phyloP scores from a whole-genome alignment of 2,888 invertebrate species.

The Leptopilina myrica region DNA sequence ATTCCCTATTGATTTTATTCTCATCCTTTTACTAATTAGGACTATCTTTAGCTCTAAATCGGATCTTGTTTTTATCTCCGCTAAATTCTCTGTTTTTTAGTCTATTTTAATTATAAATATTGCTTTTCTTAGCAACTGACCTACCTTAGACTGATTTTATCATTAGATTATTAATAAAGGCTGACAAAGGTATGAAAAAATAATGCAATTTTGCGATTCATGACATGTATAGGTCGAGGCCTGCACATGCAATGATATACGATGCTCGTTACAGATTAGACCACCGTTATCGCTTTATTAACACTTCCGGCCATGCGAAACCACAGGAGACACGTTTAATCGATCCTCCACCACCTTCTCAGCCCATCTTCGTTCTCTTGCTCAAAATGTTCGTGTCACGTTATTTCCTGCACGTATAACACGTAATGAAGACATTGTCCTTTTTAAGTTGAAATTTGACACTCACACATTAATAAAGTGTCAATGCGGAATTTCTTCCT shows the following conservation, averaged over 20 bases:
- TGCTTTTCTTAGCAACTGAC: no score
- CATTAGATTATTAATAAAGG: neutral
- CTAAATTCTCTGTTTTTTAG: no score
- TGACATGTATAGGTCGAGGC: conserved; percentile 21
- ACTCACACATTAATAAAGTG: neutral
- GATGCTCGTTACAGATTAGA: conserved; percentile 40
- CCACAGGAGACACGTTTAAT: conserved; percentile 40
- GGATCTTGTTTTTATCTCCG: no score
- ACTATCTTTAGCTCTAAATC: no score
- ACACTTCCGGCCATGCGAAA: conserved; percentile 41
- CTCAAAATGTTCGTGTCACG: conserved; percentile 36
- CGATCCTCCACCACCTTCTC: conserved; percentile 15
- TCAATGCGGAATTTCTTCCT: conserved; percentile 6
- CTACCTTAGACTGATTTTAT: no score
- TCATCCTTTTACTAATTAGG: no score
- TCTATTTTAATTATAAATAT: no score
- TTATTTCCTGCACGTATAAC: conserved; percentile 37
- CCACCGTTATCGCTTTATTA: conserved; percentile 40
- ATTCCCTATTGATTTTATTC: no score
- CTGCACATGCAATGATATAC: conserved; percentile 35
- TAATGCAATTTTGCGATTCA: conserved; percentile 10
- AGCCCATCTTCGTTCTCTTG: conserved; percentile 37
- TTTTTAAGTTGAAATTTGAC: conserved; percentile 11
- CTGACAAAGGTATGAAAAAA: neutral
- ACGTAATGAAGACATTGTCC: conserved; percentile 38